Conservation (phyloP, 2,797 vertebrate genomes). For the Antennarius maculatus region DNA sequence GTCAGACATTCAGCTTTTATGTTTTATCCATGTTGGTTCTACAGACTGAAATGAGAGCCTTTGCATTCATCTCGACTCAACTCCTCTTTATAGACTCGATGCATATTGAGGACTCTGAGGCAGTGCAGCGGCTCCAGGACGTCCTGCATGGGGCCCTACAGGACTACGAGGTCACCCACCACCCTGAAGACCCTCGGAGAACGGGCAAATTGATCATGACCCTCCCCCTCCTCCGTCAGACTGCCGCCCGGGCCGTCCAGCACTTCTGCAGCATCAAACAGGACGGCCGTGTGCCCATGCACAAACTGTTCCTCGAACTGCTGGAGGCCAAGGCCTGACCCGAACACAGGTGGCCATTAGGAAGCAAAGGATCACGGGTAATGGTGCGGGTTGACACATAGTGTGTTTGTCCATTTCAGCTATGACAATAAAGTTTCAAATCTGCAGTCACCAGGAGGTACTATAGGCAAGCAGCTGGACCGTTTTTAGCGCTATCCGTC, state of each 20-base stretch:
- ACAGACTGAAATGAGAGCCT: too few species aligned
- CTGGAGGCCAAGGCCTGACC: slow-evolving; percentile 97
- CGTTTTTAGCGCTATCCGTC: slow-evolving; percentile 22
- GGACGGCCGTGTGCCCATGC: slow-evolving; percentile 98
- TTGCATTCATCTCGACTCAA: background rate
- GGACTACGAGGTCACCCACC: slow-evolving; percentile 89
- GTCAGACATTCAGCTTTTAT: background rate
- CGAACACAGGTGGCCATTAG: slow-evolving; percentile 16
- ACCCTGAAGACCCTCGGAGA: slow-evolving; percentile 90
- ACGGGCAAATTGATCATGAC: slow-evolving; percentile 98
- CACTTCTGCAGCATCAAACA: slow-evolving; percentile 99
- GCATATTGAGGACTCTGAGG: slow-evolving; percentile 95
- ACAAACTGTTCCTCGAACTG: slow-evolving; percentile 99
- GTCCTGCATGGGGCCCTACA: slow-evolving; percentile 95
- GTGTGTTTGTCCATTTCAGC: slow-evolving; percentile 63
- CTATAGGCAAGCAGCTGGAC: slow-evolving; percentile 30
- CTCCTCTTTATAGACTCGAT: slow-evolving; percentile 88
- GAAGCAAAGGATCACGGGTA: slow-evolving; percentile 50
- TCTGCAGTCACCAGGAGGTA: slow-evolving; percentile 25
- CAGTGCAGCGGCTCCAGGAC: slow-evolving; percentile 96
- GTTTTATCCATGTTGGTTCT: background rate
- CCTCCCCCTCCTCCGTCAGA: slow-evolving; percentile 95
- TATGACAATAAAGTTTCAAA: slow-evolving; percentile 50
- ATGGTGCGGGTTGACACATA: slow-evolving; percentile 38
- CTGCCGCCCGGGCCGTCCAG: slow-evolving; percentile 93